These are phyloP conservation scores for Macrophya annulata DNA, from an alignment of 2,888 invertebrate species.

Conservation along the genomic window DNA sequence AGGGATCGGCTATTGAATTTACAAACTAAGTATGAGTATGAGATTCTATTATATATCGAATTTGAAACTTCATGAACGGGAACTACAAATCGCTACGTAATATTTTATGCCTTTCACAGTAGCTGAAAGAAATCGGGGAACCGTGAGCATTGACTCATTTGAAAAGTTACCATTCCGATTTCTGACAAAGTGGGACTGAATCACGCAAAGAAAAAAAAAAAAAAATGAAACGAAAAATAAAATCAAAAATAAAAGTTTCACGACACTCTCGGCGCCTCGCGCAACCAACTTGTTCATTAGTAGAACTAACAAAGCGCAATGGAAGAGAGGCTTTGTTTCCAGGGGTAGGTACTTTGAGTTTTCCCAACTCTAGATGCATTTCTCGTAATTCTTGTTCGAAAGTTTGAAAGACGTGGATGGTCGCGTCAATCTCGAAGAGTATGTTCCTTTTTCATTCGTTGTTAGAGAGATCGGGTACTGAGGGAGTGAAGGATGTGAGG, in stretches of 20 bases:
- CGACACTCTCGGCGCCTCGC: constrained; percentile 33
- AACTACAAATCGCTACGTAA: constrained; percentile 39
- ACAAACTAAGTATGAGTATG: not conserved
- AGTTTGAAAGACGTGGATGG: constrained; percentile 52
- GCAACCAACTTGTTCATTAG: constrained; percentile 53
- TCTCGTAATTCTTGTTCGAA: constrained; percentile 48
- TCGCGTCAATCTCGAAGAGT: constrained; percentile 53
- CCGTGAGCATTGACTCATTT: not conserved
- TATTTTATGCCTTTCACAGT: constrained; percentile 32
- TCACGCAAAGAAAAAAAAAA: not conserved
- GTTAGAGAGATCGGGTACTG: constrained; percentile 10
- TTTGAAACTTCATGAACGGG: constrained; percentile 31
- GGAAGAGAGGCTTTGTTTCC: constrained; percentile 45
- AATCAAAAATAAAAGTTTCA: constrained; percentile 17
- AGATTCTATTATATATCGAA: constrained; percentile 14
- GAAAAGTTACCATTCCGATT: constrained; percentile 46
- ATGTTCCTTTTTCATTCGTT: constrained; percentile 46
- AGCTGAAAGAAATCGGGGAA: not conserved
- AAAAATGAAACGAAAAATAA: not conserved
- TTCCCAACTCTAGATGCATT: constrained; percentile 49
- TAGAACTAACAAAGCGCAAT: constrained; percentile 53
- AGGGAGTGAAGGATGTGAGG: not conserved
- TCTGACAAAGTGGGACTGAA: constrained; percentile 34
- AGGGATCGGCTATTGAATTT: not conserved
- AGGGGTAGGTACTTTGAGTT: constrained; percentile 40